A percentile compares a stretch with the other conserved stretches of the same genome.
These are phyloP conservation scores for Dicyrtomina minuta DNA, from an alignment of 2,888 invertebrate genomes.

Conservation along the genomic window DNA sequence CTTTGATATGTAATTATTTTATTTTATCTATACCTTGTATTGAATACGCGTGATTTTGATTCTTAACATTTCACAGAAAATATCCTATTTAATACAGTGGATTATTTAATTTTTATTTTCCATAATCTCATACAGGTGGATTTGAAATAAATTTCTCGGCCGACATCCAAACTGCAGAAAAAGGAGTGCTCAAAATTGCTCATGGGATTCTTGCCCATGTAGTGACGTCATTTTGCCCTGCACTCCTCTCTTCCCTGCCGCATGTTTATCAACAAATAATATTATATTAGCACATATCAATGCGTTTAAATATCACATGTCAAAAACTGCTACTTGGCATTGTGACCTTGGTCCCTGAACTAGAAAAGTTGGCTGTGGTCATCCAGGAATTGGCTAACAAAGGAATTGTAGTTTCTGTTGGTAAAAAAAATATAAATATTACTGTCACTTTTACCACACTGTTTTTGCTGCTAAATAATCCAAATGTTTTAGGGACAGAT, in stretches of 20 bases:
- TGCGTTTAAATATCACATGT: background rate
- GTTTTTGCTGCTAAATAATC: too few species aligned
- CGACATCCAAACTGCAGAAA: constrained; percentile 68
- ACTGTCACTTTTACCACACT: too few species aligned
- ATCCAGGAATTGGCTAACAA: constrained; percentile 66
- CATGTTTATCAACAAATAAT: constrained; percentile 76
- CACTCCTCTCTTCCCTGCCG: constrained; percentile 84
- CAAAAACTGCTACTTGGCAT: constrained; percentile 63
- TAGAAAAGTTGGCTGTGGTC: constrained; percentile 68
- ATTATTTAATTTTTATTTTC: too few species aligned
- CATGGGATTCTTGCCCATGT: constrained; percentile 80
- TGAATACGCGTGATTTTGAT: too few species aligned
- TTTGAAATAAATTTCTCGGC: constrained; percentile 89
- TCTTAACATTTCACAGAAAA: too few species aligned
- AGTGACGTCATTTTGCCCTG: constrained; percentile 96
- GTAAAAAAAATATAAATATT: constrained; percentile 56
- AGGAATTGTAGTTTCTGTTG: constrained; percentile 72
- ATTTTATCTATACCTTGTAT: too few species aligned
- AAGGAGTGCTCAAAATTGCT: constrained; percentile 74
- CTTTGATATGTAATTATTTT: too few species aligned
- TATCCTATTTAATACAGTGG: too few species aligned
- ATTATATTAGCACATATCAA: too few species aligned
- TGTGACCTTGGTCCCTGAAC: constrained; percentile 91
- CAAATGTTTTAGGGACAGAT: too few species aligned
- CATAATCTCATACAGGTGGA: constrained; percentile 83